These are phyloP conservation scores for Bubo scandiacus DNA, from an alignment of 2,113 vertebrate species.

Conservation along the genomic window DNA sequence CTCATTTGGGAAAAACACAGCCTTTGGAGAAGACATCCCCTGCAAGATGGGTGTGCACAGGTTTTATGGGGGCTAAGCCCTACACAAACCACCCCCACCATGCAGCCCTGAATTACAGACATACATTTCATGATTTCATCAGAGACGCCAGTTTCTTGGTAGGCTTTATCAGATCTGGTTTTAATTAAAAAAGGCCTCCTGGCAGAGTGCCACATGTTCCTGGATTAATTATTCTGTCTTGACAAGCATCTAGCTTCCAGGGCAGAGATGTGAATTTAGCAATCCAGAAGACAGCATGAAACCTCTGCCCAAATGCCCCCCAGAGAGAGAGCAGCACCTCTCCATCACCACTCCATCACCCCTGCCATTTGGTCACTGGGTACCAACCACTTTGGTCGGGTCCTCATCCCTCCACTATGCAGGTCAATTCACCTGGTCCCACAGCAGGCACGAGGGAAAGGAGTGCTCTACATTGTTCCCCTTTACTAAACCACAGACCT, in stretches of 20 bases:
- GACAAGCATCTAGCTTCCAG: not conserved
- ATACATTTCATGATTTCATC: not conserved
- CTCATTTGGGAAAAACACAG: not conserved
- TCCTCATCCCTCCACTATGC: not conserved
- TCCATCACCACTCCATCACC: not conserved
- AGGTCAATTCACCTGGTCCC: not conserved
- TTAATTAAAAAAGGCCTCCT: slow-evolving; percentile 54
- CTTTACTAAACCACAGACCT: not conserved
- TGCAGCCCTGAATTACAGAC: fast-evolving
- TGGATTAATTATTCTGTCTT: slow-evolving; percentile 42
- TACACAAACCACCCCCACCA: not conserved
- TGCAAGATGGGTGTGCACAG: not conserved
- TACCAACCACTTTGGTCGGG: not conserved
- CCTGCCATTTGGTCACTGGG: not conserved
- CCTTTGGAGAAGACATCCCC: not conserved
- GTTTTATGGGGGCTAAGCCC: not conserved
- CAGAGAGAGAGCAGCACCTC: not conserved
- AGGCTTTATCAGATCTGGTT: not conserved
- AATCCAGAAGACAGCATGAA: not conserved
- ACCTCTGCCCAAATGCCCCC: not conserved
- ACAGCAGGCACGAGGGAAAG: not conserved
- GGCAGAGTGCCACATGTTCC: not conserved
- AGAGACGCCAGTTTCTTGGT: not conserved
- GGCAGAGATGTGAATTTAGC: not conserved
- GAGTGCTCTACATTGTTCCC: not conserved